Percentiles rank a stretch among this genome's conserved stretches.
phyloP scores from a whole-genome alignment of 2,797 vertebrate genomes.

The Sebastes vulpes region DNA sequence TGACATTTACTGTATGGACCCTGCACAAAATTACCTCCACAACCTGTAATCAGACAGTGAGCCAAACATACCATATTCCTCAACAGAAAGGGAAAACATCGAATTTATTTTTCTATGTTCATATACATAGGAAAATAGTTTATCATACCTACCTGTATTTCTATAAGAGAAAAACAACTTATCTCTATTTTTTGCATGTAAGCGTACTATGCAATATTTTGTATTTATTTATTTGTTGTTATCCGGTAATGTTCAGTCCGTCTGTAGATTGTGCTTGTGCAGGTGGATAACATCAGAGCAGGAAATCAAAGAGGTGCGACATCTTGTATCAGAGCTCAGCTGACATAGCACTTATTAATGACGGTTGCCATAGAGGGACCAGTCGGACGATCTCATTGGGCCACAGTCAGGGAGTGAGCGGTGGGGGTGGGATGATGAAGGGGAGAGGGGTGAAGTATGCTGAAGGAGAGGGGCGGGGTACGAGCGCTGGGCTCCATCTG shows the following conservation, averaged over 20 bases:
- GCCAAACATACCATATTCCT: neutral
- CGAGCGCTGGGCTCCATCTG: constrained; percentile 20
- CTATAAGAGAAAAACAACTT: neutral
- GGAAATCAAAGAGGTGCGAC: neutral
- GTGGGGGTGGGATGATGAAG: neutral
- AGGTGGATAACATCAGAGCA: neutral
- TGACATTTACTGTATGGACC: constrained; percentile 50
- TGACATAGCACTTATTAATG: constrained; percentile 16
- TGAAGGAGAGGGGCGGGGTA: neutral
- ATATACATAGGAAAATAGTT: neutral
- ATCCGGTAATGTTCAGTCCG: neutral
- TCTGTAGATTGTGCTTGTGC: neutral
- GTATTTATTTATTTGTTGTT: neutral
- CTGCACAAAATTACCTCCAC: constrained; percentile 27
- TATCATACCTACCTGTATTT: neutral
- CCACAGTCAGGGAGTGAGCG: neutral
- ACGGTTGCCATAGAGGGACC: neutral
- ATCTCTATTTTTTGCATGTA: neutral
- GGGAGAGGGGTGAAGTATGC: neutral
- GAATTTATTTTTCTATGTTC: neutral
- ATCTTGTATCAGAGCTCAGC: constrained; percentile 1
- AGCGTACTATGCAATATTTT: too few relatives aligned
- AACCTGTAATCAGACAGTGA: constrained; percentile 3
- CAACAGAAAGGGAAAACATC: neutral
- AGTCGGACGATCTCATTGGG: neutral